phyloP scores from a whole-genome alignment of 1,140 invertebrate species.

The Adelges cooleyi region DNA sequence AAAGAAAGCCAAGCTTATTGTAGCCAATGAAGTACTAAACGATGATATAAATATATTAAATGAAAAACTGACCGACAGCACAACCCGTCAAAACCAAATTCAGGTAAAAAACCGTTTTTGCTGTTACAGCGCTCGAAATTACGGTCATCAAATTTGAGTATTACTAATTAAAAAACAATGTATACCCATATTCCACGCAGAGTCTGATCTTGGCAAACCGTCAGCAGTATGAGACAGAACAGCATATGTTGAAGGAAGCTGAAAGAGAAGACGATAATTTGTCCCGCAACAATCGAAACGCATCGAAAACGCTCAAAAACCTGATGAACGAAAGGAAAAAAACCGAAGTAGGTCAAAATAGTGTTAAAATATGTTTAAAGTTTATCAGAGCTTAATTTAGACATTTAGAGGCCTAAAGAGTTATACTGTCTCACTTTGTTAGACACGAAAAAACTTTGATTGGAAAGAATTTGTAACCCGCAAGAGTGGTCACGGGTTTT shows the following conservation, averaged over 20 bases:
- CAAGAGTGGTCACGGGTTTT: no score
- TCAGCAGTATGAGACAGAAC: slow-evolving; percentile 49
- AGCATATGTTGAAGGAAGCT: slow-evolving; percentile 43
- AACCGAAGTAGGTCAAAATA: no score
- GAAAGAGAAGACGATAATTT: slow-evolving; percentile 43
- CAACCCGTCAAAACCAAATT: background rate
- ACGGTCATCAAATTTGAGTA: no score
- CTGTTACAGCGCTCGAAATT: no score
- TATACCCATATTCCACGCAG: slow-evolving; percentile 32
- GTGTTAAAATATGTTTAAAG: no score
- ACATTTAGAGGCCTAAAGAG: no score
- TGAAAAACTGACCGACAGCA: background rate
- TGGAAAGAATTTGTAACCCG: no score
- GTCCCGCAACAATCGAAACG: slow-evolving; percentile 41
- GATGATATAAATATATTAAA: background rate
- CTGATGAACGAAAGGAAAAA: slow-evolving; percentile 37
- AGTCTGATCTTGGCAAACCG: slow-evolving; percentile 46
- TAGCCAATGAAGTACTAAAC: slow-evolving; percentile 35
- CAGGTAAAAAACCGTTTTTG: no score
- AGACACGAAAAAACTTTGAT: no score
- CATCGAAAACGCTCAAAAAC: slow-evolving; percentile 42
- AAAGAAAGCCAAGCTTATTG: slow-evolving; percentile 35
- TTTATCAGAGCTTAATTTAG: no score
- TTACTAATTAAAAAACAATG: no score
- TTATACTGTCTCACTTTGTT: no score